Evolutionary conservation across 2,797 vertebrate genomes (phyloP).

Genomic region (Trachurus trachurus): DNA sequence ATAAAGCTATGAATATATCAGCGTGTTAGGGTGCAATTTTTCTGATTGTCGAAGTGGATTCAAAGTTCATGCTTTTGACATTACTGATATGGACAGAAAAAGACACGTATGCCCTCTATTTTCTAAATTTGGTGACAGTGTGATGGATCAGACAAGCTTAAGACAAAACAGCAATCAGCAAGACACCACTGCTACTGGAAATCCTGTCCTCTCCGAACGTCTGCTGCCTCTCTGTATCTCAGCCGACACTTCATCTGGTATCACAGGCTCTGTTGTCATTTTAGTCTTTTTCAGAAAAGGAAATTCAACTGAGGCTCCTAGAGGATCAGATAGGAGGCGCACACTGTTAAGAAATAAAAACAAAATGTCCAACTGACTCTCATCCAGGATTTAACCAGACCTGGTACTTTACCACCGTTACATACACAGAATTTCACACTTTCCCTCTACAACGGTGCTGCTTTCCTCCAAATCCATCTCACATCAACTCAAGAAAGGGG

Average conservation of each 20-base stretch:
- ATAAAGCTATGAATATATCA: conserved; percentile 81
- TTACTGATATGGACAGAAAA: conserved; percentile 67
- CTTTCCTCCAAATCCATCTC: conserved; percentile 30
- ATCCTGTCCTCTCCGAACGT: conserved; percentile 28
- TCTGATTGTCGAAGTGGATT: conserved; percentile 71
- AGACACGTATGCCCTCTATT: conserved; percentile 51
- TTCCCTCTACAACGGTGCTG: background rate
- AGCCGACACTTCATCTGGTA: conserved; percentile 44
- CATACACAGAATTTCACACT: conserved; percentile 18
- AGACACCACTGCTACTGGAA: conserved; percentile 35
- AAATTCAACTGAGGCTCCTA: conserved; percentile 33
- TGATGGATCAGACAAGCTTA: conserved; percentile 51
- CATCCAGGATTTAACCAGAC: conserved; percentile 16
- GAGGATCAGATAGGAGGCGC: conserved; percentile 33
- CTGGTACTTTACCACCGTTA: background rate
- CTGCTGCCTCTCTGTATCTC: conserved; percentile 44
- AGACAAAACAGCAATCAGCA: conserved; percentile 58
- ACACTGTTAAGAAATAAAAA: background rate
- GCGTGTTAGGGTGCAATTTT: conserved; percentile 61
- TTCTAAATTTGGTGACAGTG: conserved; percentile 45
- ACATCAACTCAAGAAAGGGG: conserved; percentile 20
- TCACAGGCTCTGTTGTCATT: conserved; percentile 36
- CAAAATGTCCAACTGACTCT: conserved; percentile 20
- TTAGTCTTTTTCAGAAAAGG: conserved; percentile 38
- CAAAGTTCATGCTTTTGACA: conserved; percentile 47